These are phyloP conservation scores for Hozukius guyotensis DNA, from an alignment of 2,797 vertebrate species.

Conservation along the genomic window DNA sequence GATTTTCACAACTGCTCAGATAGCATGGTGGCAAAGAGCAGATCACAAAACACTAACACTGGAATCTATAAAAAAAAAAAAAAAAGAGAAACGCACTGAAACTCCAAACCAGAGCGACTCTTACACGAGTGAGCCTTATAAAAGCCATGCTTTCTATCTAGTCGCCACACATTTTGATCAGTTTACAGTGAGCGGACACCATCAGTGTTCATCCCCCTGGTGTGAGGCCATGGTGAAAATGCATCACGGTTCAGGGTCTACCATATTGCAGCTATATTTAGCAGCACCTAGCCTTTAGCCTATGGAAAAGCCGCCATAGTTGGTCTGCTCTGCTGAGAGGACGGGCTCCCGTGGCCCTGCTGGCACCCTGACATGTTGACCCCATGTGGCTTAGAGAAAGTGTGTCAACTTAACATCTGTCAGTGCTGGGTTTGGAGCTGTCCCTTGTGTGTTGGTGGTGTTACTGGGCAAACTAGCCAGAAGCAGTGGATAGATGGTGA, in stretches of 20 bases:
- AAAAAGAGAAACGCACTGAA: neutral
- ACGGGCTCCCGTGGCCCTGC: constrained; percentile 44
- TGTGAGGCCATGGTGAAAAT: constrained; percentile 8
- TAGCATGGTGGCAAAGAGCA: neutral
- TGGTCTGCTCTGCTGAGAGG: constrained; percentile 38
- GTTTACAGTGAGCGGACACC: constrained; percentile 6
- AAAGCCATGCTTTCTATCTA: neutral
- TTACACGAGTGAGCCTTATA: neutral
- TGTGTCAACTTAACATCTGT: constrained; percentile 79
- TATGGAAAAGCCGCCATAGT: constrained; percentile 21
- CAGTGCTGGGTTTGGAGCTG: constrained; percentile 54
- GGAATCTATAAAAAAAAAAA: neutral
- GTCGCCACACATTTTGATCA: neutral
- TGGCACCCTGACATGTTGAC: constrained; percentile 73
- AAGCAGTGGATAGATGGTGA: constrained; percentile 61
- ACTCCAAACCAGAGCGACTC: neutral
- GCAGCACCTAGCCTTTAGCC: neutral
- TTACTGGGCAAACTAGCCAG: constrained; percentile 72
- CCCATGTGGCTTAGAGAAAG: constrained; percentile 71
- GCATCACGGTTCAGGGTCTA: constrained; percentile 16
- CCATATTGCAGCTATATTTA: constrained; percentile 37
- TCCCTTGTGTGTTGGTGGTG: constrained; percentile 65
- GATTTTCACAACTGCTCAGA: neutral
- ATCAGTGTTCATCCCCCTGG: neutral
- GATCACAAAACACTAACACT: neutral